Evolutionary conservation across 2,888 invertebrate species (phyloP).

Genomic region (Philereme vetulata): DNA sequence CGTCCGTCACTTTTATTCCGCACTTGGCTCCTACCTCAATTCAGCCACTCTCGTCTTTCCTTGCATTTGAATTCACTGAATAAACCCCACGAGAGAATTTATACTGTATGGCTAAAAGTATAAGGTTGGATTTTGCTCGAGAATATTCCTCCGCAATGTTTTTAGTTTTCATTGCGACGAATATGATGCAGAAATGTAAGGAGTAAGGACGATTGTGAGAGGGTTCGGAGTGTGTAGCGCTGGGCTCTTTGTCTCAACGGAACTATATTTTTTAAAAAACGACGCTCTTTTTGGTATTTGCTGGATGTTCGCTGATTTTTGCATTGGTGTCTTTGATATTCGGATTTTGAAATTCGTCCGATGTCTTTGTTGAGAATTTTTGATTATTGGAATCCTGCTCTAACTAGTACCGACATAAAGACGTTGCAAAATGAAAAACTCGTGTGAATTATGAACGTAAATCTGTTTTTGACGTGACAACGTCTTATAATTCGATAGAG

Average conservation of each 20-base stretch:
- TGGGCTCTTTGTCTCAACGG: conserved; percentile 59
- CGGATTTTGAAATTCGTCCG: conserved; percentile 4
- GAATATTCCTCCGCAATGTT: conserved; percentile 62
- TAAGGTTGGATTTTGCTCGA: conserved; percentile 30
- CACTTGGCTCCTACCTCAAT: conserved; percentile 78
- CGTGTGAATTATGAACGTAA: too few relatives aligned
- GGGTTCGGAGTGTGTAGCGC: conserved; percentile 66
- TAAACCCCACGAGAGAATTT: conserved; percentile 42
- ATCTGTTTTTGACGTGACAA: too few relatives aligned
- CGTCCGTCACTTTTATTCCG: conserved; percentile 78
- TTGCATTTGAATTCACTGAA: conserved; percentile 70
- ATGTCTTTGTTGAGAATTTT: neutral
- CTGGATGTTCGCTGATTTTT: conserved; percentile 33
- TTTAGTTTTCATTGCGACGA: conserved; percentile 79
- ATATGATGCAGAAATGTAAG: conserved; percentile 82
- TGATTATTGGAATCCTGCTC: too few relatives aligned
- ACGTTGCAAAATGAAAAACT: too few relatives aligned
- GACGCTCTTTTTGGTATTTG: conserved; percentile 58
- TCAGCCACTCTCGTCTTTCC: conserved; percentile 76
- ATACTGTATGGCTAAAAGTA: conserved; percentile 30
- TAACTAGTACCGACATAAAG: too few relatives aligned
- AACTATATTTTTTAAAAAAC: conserved; percentile 54
- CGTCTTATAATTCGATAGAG: too few relatives aligned
- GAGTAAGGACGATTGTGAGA: conserved; percentile 79
- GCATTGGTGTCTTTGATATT: conserved; percentile 26